Percentiles rank a stretch among this genome's conserved stretches.
phyloP scores from a whole-genome alignment of 2,797 vertebrate genomes.

The Urosaurus nigricauda region DNA sequence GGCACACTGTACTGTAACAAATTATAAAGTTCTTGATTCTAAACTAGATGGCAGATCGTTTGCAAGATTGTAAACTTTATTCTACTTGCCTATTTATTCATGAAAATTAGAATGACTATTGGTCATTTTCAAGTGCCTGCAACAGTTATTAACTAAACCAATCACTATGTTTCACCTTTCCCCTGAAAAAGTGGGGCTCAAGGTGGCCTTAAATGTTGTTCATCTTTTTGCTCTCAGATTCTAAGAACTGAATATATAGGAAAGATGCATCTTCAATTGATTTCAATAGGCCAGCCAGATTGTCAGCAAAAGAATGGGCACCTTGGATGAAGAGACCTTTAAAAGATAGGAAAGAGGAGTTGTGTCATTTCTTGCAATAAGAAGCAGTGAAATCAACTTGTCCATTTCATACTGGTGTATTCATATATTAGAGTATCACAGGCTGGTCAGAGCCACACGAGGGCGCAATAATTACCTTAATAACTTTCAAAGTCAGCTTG shows the following conservation, averaged over 20 bases:
- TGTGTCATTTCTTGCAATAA: constrained; percentile 1
- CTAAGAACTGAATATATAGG: constrained; percentile 80
- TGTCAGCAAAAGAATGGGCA: constrained; percentile 78
- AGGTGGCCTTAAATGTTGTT: constrained; percentile 28
- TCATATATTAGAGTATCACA: background rate
- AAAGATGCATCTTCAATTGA: constrained; percentile 81
- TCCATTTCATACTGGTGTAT: background rate
- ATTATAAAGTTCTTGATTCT: too few species aligned
- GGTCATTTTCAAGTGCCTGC: constrained; percentile 20
- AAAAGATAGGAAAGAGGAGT: constrained; percentile 54
- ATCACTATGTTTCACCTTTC: too few species aligned
- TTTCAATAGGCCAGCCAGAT: constrained; percentile 81
- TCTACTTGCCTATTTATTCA: background rate
- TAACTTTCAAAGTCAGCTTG: background rate
- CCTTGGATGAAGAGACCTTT: constrained; percentile 80
- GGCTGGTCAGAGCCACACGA: background rate
- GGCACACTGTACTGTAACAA: too few species aligned
- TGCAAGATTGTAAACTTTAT: background rate
- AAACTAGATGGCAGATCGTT: background rate
- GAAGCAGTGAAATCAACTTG: background rate
- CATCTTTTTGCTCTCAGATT: constrained; percentile 53
- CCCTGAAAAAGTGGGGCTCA: too few species aligned
- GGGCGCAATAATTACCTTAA: too few species aligned
- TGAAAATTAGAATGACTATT: constrained; percentile 22
- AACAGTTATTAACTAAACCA: constrained; percentile 17